Evolutionary conservation across 2,888 invertebrate species (phyloP), one percentile per base, ranked within the genome.

Genomic region (Scaptomyza tumidula): DNA sequence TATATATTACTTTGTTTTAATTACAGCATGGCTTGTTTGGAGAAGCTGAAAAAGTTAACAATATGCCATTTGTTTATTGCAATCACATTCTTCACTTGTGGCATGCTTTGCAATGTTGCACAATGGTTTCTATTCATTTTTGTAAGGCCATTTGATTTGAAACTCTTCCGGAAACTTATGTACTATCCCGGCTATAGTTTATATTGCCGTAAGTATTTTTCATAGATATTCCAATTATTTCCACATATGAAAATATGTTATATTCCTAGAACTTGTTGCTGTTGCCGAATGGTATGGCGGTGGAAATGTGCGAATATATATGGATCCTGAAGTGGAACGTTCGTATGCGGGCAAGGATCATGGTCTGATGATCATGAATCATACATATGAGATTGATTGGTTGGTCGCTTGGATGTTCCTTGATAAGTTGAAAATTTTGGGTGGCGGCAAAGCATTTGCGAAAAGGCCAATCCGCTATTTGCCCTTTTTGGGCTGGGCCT

Each of bases 381-480:
- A 99, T 89, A 95, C 95, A 33, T 98, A 97, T 91, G 98, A 98
- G 93, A 95, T 98, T 78, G 99, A 99, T 92, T 98, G 98, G 98
- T 93, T 99, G 0, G 95, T 96, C 92, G 97, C 98, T 11, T 98
- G 98, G 98, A 95, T 98, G 90, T 94, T 97, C 78, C 95, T 96
- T 85, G 98, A 98, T 93, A 90, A 96, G 80, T 93, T 96, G 75
- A 92, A 93, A 78, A 94, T 97, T 76, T 93, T 98, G 81, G 98
- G 98, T 95, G 97, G 97, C 91, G 96, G 97, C 80, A 98, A 98
- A 93, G 97, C 98, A 0, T 98, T 97, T 91, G 97, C 97, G 0
- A 99, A 99, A 93, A 97, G 97, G 92, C 95, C 96, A 10, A 95
- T 98, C 71, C 95, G 96, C 76, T 98, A 96, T 91, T 93, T 98